These are phyloP conservation scores for Copidosoma floridanum DNA, from an alignment of 1,140 invertebrate species.

Conservation along the genomic window DNA sequence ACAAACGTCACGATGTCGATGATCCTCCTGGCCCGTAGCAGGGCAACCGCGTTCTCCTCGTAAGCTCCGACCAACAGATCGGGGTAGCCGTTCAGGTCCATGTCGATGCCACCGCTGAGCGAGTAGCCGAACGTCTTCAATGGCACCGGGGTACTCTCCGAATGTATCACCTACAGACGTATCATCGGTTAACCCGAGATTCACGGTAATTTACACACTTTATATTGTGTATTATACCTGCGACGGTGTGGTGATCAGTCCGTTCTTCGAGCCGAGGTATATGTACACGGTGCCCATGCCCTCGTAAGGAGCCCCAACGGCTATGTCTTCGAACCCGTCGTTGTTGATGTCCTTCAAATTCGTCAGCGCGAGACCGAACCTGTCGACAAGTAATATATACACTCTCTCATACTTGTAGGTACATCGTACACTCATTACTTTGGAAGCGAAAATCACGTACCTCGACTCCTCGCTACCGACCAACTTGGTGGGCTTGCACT, in stretches of 20 bases:
- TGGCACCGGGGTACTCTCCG: constrained; percentile 55
- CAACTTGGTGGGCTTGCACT: constrained; percentile 47
- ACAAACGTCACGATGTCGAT: constrained; percentile 72
- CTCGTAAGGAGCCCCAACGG: constrained; percentile 90
- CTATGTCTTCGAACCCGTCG: constrained; percentile 86
- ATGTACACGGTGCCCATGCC: constrained; percentile 81
- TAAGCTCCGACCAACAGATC: constrained; percentile 89
- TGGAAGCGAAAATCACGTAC: constrained; percentile 22
- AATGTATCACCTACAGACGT: constrained; percentile 57
- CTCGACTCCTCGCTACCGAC: constrained; percentile 52
- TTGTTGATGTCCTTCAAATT: constrained; percentile 88
- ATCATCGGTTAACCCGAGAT: not conserved
- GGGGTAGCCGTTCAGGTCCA: constrained; percentile 89
- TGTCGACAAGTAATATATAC: constrained; percentile 32
- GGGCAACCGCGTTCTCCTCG: constrained; percentile 71
- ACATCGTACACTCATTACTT: not conserved
- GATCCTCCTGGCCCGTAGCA: constrained; percentile 79
- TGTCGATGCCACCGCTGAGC: constrained; percentile 82
- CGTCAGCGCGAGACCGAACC: constrained; percentile 84
- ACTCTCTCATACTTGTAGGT: not conserved
- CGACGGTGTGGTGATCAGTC: constrained; percentile 71
- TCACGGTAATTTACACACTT: not conserved
- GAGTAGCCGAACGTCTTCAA: constrained; percentile 85
- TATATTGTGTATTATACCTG: constrained; percentile 58
- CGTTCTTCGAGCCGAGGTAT: constrained; percentile 76